Conservation (phyloP, 1,140 invertebrate genomes). For the Mercenaria mercenaria region DNA sequence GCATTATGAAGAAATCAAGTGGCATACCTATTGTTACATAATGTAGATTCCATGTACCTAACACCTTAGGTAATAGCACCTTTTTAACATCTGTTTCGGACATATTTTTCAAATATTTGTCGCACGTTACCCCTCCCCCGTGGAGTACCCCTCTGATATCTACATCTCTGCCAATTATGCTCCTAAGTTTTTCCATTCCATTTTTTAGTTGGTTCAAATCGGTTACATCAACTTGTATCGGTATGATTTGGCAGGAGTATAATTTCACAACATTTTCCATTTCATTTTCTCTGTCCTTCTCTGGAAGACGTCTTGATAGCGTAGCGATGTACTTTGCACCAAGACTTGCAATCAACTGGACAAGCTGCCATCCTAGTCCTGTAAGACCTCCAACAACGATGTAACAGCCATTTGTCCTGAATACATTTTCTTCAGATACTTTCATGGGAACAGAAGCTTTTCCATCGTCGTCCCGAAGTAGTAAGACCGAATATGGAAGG, state of each 20-base stretch:
- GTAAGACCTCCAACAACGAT: constrained; percentile 78
- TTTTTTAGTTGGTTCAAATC: neutral
- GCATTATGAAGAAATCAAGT: constrained; percentile 76
- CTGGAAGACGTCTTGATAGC: constrained; percentile 68
- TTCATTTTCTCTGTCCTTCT: constrained; percentile 51
- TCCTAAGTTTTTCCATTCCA: neutral
- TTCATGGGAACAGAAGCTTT: neutral
- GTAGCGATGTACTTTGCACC: constrained; percentile 73
- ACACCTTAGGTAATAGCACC: constrained; percentile 76
- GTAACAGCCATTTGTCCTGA: constrained; percentile 70
- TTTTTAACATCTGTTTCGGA: constrained; percentile 64
- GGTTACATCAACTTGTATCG: constrained; percentile 71
- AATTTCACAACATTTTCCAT: constrained; percentile 58
- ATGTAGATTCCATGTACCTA: constrained; percentile 79
- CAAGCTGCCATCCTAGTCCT: constrained; percentile 78
- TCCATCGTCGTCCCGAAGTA: neutral
- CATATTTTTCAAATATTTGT: constrained; percentile 67
- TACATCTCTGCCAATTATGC: neutral
- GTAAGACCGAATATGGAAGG: neutral
- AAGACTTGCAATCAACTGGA: constrained; percentile 69
- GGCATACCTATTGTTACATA: constrained; percentile 60
- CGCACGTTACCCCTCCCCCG: constrained; percentile 74
- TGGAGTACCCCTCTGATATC: constrained; percentile 75
- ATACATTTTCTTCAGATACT: neutral
- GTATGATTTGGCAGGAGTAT: constrained; percentile 55